phyloP scores from a whole-genome alignment of 2,113 vertebrate species.

The Peromyscus maniculatus region DNA sequence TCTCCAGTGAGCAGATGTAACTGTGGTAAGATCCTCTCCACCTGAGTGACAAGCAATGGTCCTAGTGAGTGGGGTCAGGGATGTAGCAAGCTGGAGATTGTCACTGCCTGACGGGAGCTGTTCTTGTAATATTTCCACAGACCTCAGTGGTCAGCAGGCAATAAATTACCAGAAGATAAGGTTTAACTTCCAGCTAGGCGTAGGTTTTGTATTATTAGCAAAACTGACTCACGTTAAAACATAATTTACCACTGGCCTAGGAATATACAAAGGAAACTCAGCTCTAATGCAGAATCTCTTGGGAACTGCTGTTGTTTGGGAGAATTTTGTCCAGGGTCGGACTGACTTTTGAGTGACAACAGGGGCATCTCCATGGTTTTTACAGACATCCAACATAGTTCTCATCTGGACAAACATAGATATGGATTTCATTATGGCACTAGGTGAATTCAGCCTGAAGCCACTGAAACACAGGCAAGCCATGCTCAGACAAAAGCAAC shows the following conservation, averaged over 20 bases:
- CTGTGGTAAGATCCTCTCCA: neutral
- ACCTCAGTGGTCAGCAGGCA: neutral
- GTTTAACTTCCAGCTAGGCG: constrained; percentile 49
- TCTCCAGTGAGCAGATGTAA: constrained; percentile 26
- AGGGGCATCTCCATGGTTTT: neutral
- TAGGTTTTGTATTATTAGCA: constrained; percentile 43
- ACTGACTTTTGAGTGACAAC: neutral
- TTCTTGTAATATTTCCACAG: neutral
- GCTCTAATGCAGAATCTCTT: neutral
- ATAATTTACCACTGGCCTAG: constrained; percentile 39
- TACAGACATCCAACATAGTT: neutral
- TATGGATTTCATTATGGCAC: neutral
- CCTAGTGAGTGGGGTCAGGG: constrained; percentile 41
- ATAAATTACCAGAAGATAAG: constrained; percentile 11
- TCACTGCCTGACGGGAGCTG: neutral
- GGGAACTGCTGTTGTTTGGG: neutral
- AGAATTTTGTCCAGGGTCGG: neutral
- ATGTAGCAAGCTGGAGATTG: neutral
- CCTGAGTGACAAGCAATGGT: constrained; percentile 23
- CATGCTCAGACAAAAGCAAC: constrained; percentile 19
- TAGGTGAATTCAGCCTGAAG: neutral
- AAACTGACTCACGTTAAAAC: constrained; percentile 10
- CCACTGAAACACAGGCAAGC: neutral
- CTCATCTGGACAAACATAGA: neutral
- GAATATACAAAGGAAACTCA: constrained; percentile 28